Base-by-base conservation (phyloP, 2,113 vertebrate species). In the Coregonus clupeaformis region DNA sequence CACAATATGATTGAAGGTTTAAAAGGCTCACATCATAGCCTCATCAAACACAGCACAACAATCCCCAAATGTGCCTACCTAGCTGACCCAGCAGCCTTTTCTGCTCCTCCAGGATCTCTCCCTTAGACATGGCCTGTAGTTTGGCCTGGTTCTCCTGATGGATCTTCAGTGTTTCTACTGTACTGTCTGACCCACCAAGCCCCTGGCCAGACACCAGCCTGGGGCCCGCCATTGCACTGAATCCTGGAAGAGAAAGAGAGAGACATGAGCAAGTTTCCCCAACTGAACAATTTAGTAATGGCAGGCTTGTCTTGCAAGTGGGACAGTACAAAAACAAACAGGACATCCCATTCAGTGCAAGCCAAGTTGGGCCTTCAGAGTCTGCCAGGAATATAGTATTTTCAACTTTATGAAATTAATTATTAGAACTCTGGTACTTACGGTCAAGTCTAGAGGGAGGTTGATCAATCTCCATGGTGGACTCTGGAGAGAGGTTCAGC, bases 21-120 rank as follows among this genome's bases (percentile, higher is more conserved):
- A 52, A 52, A 52, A 52, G 49, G 20, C 27, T 74, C n/a, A 52
- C 66, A 29, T 66, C 3, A 49, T 13, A 42, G 27, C 29, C 22
- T 52, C 20, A 12, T 6, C n/a, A 11, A 67, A 42, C 22, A 62
- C 6, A 72, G 57, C 24, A n/a, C 47, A 14, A 32, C 11, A 74
- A 45, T 22, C 29, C 16, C 30, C 49, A 32, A 60, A 20, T 14
- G 9, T 60, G 3, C 66, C 59, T 92, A 99, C 98, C 96, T 4
- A 99, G 92, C 77, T 97, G 96, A 75, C 91, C 82, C 77, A 97
- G 80, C 76, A 99, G 86, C 69, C 62, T 94, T 16, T 91, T 87
- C 78, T 94, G 97, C 65, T 98, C 97, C 79, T 95, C 90, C 30
- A 94, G 78, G 79, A 99, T 97, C 82, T 99, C 95, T 55, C 91